Conservation (phyloP, 1,140 invertebrate species). For the Neomicropteryx cornuta region DNA sequence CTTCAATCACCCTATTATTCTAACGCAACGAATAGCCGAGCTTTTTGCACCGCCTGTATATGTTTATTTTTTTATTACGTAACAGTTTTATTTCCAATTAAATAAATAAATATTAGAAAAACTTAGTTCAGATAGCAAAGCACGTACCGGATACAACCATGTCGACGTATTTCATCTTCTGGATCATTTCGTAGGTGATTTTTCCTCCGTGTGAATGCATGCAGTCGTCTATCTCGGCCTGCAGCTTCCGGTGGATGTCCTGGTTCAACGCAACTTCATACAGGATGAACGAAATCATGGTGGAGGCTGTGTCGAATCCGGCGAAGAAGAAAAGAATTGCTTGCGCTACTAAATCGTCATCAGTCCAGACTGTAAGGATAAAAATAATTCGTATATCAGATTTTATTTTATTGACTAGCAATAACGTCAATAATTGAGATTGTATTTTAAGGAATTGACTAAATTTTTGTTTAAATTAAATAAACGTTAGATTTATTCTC, state of each 20-base stretch:
- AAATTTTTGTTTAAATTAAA: no score
- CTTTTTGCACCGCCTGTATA: no score
- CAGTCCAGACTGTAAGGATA: slow-evolving; percentile 26
- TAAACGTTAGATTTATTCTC: no score
- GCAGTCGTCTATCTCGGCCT: slow-evolving; percentile 30
- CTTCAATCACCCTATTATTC: no score
- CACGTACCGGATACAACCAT: slow-evolving; percentile 26
- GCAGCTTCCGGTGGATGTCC: slow-evolving; percentile 34
- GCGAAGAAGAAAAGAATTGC: slow-evolving; percentile 37
- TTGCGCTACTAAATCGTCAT: slow-evolving; percentile 35
- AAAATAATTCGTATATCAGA: neutral
- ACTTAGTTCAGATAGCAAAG: no score
- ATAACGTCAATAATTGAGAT: no score
- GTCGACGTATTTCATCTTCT: slow-evolving; percentile 30
- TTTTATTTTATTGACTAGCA: no score
- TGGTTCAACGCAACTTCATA: slow-evolving; percentile 34
- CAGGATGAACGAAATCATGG: slow-evolving; percentile 26
- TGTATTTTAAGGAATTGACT: no score
- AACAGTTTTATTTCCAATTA: no score
- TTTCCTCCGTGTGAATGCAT: slow-evolving; percentile 15
- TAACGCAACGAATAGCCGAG: no score
- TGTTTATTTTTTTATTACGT: neutral
- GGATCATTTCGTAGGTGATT: slow-evolving; percentile 21
- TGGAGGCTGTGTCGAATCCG: slow-evolving; percentile 43
- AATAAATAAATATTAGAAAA: neutral